phyloP scores from a whole-genome alignment of 2,888 invertebrate genomes.

The Pristionchus arcanus region DNA sequence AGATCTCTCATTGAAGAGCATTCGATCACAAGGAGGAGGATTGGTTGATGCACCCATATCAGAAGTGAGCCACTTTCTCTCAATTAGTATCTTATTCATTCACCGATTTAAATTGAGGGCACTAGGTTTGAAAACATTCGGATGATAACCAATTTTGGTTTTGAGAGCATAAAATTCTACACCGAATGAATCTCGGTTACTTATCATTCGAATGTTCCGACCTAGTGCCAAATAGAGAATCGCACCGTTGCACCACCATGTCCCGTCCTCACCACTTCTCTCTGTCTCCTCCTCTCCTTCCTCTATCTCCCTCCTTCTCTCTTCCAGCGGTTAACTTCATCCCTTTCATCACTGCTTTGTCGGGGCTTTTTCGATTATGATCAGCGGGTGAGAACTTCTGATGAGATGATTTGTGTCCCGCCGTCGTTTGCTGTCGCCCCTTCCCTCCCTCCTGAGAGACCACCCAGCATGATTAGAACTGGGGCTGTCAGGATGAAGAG shows the following conservation, averaged over 20 bases:
- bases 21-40: conserved; percentile 71
- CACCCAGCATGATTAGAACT: neutral
- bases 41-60: conserved; percentile 77
- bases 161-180: too few relatives aligned
- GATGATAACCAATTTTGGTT: too few relatives aligned
- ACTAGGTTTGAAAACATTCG: too few relatives aligned
- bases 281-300: conserved; percentile 1
- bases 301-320: neutral
- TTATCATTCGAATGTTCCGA: neutral
- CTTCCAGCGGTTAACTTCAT: conserved; percentile 41
- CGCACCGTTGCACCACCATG: neutral
- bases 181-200: too few relatives aligned
- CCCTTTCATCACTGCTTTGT: conserved; percentile 50
- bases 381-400: neutral
- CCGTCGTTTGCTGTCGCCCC: neutral
- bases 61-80: conserved; percentile 63
- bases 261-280: neutral
- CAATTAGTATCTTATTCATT: neutral
- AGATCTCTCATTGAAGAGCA: conserved; percentile 71
- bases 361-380: conserved; percentile 34
- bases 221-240: neutral
- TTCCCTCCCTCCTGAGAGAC: neutral
- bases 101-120: too few relatives aligned
- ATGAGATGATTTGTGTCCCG: neutral
- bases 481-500: too few relatives aligned